Conservation (phyloP, 2,113 vertebrate species). For the Talpa occidentalis region DNA sequence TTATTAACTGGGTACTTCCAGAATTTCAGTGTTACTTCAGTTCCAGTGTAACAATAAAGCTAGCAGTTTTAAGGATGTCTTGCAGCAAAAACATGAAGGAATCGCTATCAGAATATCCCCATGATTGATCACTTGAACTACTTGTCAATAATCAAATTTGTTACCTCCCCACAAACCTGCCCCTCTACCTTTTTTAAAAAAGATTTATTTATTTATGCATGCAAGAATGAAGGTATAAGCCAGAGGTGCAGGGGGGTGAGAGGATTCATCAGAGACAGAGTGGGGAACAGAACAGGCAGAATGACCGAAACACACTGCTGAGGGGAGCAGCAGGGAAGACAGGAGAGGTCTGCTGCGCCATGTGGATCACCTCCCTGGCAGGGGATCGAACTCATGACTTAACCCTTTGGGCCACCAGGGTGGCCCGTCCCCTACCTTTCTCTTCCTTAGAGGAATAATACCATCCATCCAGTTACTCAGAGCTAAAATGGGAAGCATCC, state of each 20-base stretch:
- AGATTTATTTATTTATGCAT: no score
- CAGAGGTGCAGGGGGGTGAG: no score
- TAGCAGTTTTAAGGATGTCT: not conserved
- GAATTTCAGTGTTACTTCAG: constrained; percentile 28
- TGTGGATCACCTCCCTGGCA: no score
- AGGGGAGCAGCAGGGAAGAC: no score
- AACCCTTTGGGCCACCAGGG: no score
- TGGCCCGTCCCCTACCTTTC: not conserved
- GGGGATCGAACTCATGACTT: no score
- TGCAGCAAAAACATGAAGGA: constrained; percentile 39
- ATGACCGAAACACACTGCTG: no score
- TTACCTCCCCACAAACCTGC: not conserved
- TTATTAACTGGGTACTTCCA: not conserved
- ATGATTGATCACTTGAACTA: constrained; percentile 10
- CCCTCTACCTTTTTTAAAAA: not conserved
- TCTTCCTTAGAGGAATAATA: not conserved
- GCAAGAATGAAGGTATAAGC: no score
- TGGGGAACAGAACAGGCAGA: no score
- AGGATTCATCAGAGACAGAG: no score
- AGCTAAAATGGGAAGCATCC: constrained; percentile 19
- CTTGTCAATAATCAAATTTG: constrained; percentile 19
- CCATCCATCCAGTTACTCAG: not conserved
- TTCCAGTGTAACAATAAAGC: constrained; percentile 13
- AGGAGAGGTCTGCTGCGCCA: no score
- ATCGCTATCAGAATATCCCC: constrained; percentile 39